phyloP scores from a whole-genome alignment of 2,888 invertebrate species.

The Monochamus alternatus region DNA sequence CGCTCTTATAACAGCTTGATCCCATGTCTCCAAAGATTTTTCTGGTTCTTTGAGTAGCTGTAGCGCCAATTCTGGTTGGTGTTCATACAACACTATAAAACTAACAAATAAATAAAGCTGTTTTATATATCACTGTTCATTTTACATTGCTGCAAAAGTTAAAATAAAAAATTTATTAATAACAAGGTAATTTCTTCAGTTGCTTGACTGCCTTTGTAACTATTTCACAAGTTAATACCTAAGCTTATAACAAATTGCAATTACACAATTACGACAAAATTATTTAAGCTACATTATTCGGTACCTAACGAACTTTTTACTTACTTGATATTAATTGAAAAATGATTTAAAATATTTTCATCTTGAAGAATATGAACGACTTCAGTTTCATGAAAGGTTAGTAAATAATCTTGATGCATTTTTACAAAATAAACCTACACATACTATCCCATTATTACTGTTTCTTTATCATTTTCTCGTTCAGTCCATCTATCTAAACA shows the following conservation, averaged over 20 bases:
- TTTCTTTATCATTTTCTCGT: too few species aligned
- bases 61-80: conserved; percentile 79
- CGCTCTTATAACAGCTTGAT: conserved; percentile 76
- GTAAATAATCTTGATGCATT: conserved; percentile 70
- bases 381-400: conserved; percentile 76
- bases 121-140: too few species aligned
- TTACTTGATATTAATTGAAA: conserved; percentile 82
- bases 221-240: too few species aligned
- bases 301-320: conserved; percentile 31
- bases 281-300: too few species aligned
- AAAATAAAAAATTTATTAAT: too few species aligned
- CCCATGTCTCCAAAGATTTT: conserved; percentile 77
- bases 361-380: conserved; percentile 77
- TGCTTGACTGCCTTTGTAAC: too few species aligned
- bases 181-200: too few species aligned
- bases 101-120: conserved; percentile 69
- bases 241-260: too few species aligned
- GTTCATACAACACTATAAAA: conserved; percentile 81
- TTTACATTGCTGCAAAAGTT: too few species aligned
- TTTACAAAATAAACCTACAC: background rate
- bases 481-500: too few species aligned
- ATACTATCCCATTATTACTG: too few species aligned
- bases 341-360: conserved; percentile 76
- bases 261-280: too few species aligned
- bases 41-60: conserved; percentile 79